Conservation (phyloP, 2,888 invertebrate species). For the Mythimna albipuncta region DNA sequence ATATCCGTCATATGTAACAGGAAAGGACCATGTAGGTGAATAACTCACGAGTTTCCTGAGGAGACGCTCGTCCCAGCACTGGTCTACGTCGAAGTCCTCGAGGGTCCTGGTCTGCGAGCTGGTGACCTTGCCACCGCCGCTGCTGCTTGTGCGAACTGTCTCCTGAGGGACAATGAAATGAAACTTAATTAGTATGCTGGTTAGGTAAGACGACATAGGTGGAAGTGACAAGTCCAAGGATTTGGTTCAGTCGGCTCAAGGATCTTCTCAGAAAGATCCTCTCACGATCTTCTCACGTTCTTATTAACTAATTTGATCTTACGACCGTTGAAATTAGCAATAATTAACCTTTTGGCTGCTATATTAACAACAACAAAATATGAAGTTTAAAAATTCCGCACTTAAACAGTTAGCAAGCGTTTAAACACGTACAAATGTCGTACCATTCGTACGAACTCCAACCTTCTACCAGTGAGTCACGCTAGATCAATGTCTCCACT, state of each 20-base stretch:
- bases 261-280: neutral
- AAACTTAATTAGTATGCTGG: neutral
- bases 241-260: too few species aligned
- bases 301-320: neutral
- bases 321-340: neutral
- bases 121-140: slow-evolving; percentile 79
- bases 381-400: neutral
- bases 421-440: neutral
- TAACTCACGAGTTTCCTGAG: slow-evolving; percentile 92
- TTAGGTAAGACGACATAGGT: neutral
- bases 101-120: slow-evolving; percentile 84
- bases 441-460: neutral
- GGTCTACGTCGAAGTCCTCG: slow-evolving; percentile 91
- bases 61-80: slow-evolving; percentile 94
- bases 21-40: neutral
- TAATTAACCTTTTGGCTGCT: neutral
- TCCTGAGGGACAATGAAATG: slow-evolving; percentile 78
- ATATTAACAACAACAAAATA: neutral
- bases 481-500: slow-evolving; percentile 16
- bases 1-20: neutral
- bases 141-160: slow-evolving; percentile 81
- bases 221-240: neutral
- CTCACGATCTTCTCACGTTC: neutral
- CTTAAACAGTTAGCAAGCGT: neutral
- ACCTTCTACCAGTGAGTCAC: slow-evolving; percentile 32